Percentiles rank a stretch among this genome's conserved stretches.
These are phyloP conservation scores for Dolichopus griseipennis DNA, from an alignment of 2,888 invertebrate genomes.

Conservation along the genomic window DNA sequence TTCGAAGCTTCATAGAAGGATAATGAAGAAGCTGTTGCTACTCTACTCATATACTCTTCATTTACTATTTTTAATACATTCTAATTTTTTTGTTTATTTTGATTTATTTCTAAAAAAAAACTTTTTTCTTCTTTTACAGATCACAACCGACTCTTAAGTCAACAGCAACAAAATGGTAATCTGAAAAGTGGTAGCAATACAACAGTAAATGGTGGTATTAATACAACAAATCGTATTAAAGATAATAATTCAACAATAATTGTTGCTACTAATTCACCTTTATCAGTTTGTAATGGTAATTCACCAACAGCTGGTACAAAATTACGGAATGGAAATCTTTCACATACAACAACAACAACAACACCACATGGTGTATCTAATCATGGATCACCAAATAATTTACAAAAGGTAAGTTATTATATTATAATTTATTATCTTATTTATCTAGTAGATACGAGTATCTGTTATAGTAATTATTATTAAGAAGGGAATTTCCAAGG, in stretches of 20 bases:
- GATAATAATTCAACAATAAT: conserved; percentile 17
- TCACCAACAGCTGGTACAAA: conserved; percentile 17
- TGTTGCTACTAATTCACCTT: conserved; percentile 19
- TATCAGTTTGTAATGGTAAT: conserved; percentile 21
- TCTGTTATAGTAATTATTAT: too few relatives aligned
- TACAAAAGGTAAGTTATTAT: not conserved
- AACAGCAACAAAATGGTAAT: conserved; percentile 14
- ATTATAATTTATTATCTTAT: too few relatives aligned
- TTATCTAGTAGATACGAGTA: too few relatives aligned
- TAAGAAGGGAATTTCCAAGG: too few relatives aligned
- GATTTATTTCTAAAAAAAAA: too few relatives aligned
- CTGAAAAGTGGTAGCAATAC: conserved; percentile 15
- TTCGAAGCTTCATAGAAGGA: too few relatives aligned
- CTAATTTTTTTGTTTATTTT: too few relatives aligned
- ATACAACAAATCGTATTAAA: conserved; percentile 15
- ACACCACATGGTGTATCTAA: conserved; percentile 16
- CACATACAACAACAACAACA: conserved; percentile 21
- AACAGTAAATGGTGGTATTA: conserved; percentile 2
- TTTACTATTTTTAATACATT: too few relatives aligned
- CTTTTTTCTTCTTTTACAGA: conserved; percentile 23
- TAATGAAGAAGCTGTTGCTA: too few relatives aligned
- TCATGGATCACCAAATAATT: conserved; percentile 1
- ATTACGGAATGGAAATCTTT: conserved; percentile 20
- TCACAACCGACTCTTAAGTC: conserved; percentile 27
- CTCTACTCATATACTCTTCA: too few relatives aligned